A percentile compares a stretch with the other conserved stretches of the same genome.
Evolutionary conservation across 2,113 vertebrate genomes (phyloP).

Genomic region (Platanista minor): DNA sequence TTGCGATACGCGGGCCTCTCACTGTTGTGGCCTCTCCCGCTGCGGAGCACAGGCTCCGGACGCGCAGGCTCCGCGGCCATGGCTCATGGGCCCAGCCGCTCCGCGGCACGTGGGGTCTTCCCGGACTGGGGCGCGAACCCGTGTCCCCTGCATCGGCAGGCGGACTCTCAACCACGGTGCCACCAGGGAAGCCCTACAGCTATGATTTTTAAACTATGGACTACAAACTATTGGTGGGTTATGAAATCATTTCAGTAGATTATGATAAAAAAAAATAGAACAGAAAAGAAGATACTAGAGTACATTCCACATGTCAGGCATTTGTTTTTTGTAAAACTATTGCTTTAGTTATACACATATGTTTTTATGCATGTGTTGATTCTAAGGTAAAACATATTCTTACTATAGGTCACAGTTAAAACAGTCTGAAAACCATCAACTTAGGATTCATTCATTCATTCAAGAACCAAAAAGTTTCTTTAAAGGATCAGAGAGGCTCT

Average conservation of each 20-base stretch:
- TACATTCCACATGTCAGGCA: neutral
- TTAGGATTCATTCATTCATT: neutral
- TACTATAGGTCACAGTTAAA: neutral
- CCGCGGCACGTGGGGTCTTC: no score
- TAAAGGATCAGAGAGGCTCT: neutral
- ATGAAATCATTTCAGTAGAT: neutral
- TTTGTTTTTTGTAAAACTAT: neutral
- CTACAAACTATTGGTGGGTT: neutral
- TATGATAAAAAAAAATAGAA: neutral
- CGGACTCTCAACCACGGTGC: no score
- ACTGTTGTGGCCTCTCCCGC: no score
- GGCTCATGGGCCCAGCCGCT: no score
- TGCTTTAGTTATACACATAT: neutral
- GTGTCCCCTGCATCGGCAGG: no score
- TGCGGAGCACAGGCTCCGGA: no score
- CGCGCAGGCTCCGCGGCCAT: no score
- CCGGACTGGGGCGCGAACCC: no score
- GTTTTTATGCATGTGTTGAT: neutral
- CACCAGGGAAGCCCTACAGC: no score
- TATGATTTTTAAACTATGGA: neutral
- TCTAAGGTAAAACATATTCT: slow-evolving; percentile 1
- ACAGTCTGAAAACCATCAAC: neutral
- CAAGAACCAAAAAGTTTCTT: neutral
- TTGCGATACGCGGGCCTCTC: no score
- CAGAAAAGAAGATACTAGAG: neutral